These are phyloP conservation scores for Trileptium ribeirensis DNA, from an alignment of 2,888 invertebrate genomes.

Conservation along the genomic window DNA sequence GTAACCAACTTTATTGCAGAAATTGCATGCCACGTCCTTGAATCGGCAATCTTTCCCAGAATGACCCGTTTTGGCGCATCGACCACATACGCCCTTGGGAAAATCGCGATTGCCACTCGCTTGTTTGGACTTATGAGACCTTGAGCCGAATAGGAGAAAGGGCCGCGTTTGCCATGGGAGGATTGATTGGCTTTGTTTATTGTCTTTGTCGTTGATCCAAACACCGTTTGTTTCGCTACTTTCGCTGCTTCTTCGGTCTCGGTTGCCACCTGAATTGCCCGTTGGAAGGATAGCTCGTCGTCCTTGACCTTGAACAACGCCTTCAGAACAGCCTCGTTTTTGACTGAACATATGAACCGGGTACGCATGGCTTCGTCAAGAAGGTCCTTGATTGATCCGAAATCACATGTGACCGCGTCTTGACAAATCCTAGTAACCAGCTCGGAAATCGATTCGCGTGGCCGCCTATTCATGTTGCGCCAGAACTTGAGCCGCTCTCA, in stretches of 20 bases:
- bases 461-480: constrained; percentile 32
- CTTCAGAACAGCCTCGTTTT: constrained; percentile 29
- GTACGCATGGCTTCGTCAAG: background rate
- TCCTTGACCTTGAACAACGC: constrained; percentile 34
- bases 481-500: constrained; percentile 31
- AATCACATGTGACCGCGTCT: constrained; percentile 32
- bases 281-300: constrained; percentile 28
- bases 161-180: too few relatives aligned
- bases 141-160: too few relatives aligned
- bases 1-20: background rate
- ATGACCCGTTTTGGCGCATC: background rate
- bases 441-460: constrained; percentile 33
- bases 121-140: too few relatives aligned
- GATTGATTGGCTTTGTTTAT: too few relatives aligned
- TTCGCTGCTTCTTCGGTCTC: constrained; percentile 35
- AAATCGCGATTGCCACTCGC: too few relatives aligned
- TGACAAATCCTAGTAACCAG: constrained; percentile 29
- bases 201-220: background rate
- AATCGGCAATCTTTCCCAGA: background rate
- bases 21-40: background rate
- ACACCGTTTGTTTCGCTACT: background rate
- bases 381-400: constrained; percentile 19
- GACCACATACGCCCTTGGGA: too few relatives aligned
- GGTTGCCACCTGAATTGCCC: constrained; percentile 29
- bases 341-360: constrained; percentile 28